Conservation (phyloP, 1,140 invertebrate genomes). For the Magallana ariakensis region DNA sequence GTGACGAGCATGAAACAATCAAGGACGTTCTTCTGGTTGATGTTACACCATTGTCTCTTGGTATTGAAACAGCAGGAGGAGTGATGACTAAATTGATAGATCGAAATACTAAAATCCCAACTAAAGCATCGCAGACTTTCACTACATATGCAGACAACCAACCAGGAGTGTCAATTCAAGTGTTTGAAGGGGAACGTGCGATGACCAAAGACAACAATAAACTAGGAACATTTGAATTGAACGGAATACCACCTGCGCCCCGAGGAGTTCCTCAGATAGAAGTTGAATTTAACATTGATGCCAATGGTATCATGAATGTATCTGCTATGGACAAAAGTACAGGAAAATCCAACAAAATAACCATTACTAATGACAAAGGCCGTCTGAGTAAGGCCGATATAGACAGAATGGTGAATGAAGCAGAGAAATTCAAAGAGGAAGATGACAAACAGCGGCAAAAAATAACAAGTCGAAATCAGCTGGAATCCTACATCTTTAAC, state of each 20-base stretch:
- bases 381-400: neutral
- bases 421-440: constrained; percentile 67
- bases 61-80: constrained; percentile 84
- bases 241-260: neutral
- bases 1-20: constrained; percentile 75
- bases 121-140: constrained; percentile 74
- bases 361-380: neutral
- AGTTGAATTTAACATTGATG: neutral
- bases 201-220: neutral
- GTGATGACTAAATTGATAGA: constrained; percentile 81
- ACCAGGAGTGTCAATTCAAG: constrained; percentile 62
- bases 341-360: neutral
- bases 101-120: constrained; percentile 76
- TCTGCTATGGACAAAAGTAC: neutral
- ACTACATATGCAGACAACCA: constrained; percentile 83
- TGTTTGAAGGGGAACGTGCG: neutral
- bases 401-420: neutral
- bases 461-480: constrained; percentile 71
- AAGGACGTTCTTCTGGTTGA: constrained; percentile 84
- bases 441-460: constrained; percentile 77
- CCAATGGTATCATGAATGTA: neutral
- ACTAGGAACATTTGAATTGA: neutral
- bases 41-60: constrained; percentile 84
- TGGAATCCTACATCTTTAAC: constrained; percentile 71
- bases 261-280: constrained; percentile 79